Evolutionary conservation across 2,113 vertebrate genomes (phyloP), one percentile per base, ranked within the genome.

Genomic region (Crotalus viridis): DNA sequence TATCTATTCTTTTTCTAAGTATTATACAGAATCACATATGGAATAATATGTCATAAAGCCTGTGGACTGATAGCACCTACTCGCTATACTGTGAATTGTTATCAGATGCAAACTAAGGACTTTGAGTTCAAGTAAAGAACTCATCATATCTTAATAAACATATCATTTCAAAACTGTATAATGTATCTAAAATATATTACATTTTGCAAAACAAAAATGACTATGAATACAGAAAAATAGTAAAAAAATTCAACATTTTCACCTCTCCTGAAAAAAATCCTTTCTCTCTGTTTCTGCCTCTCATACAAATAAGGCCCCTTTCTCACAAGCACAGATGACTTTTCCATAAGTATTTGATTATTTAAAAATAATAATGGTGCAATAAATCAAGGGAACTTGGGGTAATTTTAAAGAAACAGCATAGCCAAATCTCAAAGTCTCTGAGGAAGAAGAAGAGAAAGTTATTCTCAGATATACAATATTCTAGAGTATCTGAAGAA

Each of bases 321-420:
- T 85, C 85, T 90, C 15, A 89, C n/a, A 96, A 93, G 59, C 22
- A 48, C 92, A 93, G 93, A 93, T 87, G 28, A 33, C 33, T 94
- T 94, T 28, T 74, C 93, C 69, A 69, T 0, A 95, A 93, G n/a
- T 59, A 4, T 93, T 96, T 94, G 90, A 51, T 93, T 95, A 89
- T 85, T 94, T 89, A 94, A 39, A 97, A 91, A 59, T 43, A n/a
- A n/a, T n/a, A n/a, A 92, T 95, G 92, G 61, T 81, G 92, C 74
- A 93, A 95, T 96, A 96, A 95, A 95, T 96, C 96, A 97, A 94
- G 86, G 85, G 89, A 81, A 88, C 39, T 54, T 91, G 54, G 95
- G 93, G n/a, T 91, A 51, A 69, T 96, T 69, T 95, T 93, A 92
- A 92, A 94, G 59, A 91, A 88, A 43, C 13, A 92, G 9, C 54